Evolutionary conservation across 1,140 invertebrate genomes (phyloP).

Genomic region (Brachionus sp.): DNA sequence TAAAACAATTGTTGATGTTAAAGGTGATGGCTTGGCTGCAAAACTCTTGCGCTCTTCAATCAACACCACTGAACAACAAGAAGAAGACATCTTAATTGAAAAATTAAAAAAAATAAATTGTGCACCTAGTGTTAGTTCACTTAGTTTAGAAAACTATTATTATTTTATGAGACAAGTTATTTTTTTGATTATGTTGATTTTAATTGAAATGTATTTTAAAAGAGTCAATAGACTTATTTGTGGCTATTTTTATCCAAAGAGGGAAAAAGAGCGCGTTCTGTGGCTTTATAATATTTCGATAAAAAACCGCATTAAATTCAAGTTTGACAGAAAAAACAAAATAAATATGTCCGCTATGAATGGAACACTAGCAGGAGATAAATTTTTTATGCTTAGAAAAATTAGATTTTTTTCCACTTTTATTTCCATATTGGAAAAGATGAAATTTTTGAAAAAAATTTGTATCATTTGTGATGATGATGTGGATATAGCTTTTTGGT

Average conservation of each 20-base stretch:
- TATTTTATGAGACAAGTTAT: background rate
- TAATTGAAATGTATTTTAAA: constrained; percentile 24
- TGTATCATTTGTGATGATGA: background rate
- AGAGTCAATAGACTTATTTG: constrained; percentile 10
- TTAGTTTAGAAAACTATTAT: background rate
- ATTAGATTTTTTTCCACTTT: background rate
- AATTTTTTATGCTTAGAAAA: background rate
- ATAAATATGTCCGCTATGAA: background rate
- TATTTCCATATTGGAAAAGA: background rate
- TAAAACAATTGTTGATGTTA: background rate
- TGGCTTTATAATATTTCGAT: background rate
- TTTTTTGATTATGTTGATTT: background rate
- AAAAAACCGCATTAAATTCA: background rate
- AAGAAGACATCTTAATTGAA: background rate
- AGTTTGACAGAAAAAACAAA: background rate
- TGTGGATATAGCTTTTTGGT: background rate
- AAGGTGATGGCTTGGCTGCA: background rate
- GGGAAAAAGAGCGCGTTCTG: constrained; percentile 2
- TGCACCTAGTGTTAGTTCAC: background rate
- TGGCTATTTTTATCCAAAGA: constrained; percentile 6
- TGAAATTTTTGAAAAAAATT: background rate
- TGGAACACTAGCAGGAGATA: background rate
- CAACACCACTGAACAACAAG: background rate
- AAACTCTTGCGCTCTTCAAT: background rate
- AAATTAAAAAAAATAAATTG: background rate